A percentile compares a stretch with the other conserved stretches of the same genome.
phyloP scores from a whole-genome alignment of 2,797 vertebrate genomes.

The Malurus leucopterus region DNA sequence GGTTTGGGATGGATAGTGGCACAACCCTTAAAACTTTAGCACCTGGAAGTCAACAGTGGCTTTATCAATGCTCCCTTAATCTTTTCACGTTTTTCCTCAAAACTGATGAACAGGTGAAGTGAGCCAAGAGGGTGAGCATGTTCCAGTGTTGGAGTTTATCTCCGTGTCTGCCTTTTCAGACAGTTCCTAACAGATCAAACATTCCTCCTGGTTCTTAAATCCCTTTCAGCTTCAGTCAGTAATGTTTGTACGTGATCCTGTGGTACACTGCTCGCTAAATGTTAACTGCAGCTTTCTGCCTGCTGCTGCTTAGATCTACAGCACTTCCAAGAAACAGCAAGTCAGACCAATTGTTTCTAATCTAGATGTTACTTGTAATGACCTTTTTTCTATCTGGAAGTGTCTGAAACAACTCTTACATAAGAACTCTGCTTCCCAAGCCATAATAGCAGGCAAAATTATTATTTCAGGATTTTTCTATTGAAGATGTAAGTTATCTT shows the following conservation, averaged over 20 bases:
- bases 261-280: neutral
- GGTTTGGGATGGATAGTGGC: neutral
- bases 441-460: neutral
- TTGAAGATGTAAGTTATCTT: neutral
- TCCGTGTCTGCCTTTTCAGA: neutral
- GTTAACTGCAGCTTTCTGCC: neutral
- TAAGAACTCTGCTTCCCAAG: neutral
- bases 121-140: neutral
- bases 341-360: neutral
- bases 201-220: neutral
- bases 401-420: neutral
- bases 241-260: neutral
- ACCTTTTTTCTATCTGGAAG: constrained; percentile 5
- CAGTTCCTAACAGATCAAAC: neutral
- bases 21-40: neutral
- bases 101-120: neutral
- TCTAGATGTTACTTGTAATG: neutral
- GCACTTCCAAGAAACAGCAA: neutral
- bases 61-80: neutral
- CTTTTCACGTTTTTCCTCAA: neutral
- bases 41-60: neutral
- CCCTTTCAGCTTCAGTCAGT: neutral
- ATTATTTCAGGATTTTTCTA: constrained; percentile 33
- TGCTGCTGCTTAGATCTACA: neutral
- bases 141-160: neutral